phyloP scores from a whole-genome alignment of 2,797 vertebrate genomes.

The Helarctos malayanus region DNA sequence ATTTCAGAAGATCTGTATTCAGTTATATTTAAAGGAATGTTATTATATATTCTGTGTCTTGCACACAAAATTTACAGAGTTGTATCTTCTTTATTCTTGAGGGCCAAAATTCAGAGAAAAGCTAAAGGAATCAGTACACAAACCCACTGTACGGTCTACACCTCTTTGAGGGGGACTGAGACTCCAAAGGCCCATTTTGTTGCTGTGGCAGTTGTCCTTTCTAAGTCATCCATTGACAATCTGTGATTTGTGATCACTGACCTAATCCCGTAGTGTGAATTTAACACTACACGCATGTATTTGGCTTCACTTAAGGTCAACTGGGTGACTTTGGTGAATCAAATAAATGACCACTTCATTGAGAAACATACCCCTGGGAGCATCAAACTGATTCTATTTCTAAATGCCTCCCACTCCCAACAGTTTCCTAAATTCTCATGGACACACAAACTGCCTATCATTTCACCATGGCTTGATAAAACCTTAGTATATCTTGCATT shows the following conservation, averaged over 20 bases:
- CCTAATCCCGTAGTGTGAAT: not conserved
- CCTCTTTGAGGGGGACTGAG: not conserved
- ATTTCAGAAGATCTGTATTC: not conserved
- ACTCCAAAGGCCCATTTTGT: not conserved
- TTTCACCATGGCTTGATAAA: not conserved
- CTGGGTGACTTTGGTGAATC: not conserved
- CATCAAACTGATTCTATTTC: not conserved
- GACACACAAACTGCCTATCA: not conserved
- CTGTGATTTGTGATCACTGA: not conserved
- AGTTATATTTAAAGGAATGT: not conserved
- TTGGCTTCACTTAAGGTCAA: not conserved
- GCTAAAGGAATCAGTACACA: not conserved
- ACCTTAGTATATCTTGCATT: not conserved
- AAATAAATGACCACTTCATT: not conserved
- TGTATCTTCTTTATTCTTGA: not conserved
- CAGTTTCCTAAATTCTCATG: not conserved
- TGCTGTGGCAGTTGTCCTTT: not conserved
- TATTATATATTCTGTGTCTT: not conserved
- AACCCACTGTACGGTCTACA: too few species aligned
- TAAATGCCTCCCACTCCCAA: not conserved
- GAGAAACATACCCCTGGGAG: not conserved
- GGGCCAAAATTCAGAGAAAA: not conserved
- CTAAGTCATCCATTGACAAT: not conserved
- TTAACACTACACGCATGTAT: not conserved
- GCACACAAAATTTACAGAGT: not conserved